Evolutionary conservation across 2,888 invertebrate species (phyloP), one percentile per base, ranked within the genome.

Genomic region (Griposia aprilina): DNA sequence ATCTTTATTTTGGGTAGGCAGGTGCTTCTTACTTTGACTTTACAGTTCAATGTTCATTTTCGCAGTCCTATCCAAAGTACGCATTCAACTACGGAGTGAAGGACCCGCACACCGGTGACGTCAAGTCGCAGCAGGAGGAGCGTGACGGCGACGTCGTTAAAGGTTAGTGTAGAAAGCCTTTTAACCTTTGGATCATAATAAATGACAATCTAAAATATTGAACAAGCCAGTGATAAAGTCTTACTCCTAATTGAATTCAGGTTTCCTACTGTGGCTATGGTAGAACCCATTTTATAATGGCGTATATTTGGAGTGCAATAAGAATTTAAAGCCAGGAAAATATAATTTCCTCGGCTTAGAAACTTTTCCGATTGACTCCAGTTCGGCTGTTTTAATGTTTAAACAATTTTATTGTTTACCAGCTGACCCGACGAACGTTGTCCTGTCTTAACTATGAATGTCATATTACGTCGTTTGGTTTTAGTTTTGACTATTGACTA

Each of bases 121-220:
- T 98, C 76, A 98, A 98, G 92, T 97, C 97, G 50, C 98, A 98
- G 90, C 97, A 97, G 67, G 98, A 98, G 91, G 97, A 97, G 89
- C 97, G 97, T 86, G 98, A 98, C 91, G 98, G 98, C 8, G 98
- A 98, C 91, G 97, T 97, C 20, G 98, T 98, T 41, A 97, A 97
- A 96, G 98, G 98, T 92, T 87, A 52, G 76, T 77, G 36, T 67
- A 45, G 66, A 70, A 59, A 23, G 45, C 7, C 59, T 15, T 79
- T 59, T 45, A 59, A 70, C 30, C 66, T 62, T 55, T 55, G 7
- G n/a, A 50, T 55, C 5, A 3, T 23, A 11, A n/a, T n/a, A n/a
- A n/a, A n/a, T 36, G n/a, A 30, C 20, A n/a, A 41, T 41, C 45
- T 59, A 36, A 59, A 57, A 23, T n/a, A 57, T 10, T 10, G 15